Evolutionary conservation across 2,113 vertebrate species (phyloP), one percentile per base, ranked within the genome.

Genomic region (Hiodon alosoides): DNA sequence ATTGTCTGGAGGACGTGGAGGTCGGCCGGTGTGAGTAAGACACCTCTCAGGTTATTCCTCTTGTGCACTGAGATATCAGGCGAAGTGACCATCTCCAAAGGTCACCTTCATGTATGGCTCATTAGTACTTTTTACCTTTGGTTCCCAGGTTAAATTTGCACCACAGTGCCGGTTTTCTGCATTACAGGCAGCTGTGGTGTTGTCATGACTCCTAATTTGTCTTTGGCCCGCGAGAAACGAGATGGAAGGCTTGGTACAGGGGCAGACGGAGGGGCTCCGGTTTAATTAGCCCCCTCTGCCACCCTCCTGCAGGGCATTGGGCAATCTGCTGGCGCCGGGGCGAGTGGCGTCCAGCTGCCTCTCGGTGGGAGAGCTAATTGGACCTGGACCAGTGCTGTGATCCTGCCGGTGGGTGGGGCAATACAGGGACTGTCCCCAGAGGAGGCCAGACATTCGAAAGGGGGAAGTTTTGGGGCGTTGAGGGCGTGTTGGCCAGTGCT

Each of bases 71-170:
- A 71, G 50, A 31, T 71, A 57, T 60, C 53, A 71, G 57, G 69
- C 17, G 55, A 70, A 70, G 69, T 17, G 53, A 57, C 69, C 53
- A 55, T 46, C 16, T 70, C 57, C 10, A 71, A 57, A 48, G 55
- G 57, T 11, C 57, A 14, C 55, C 57, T 50, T 50, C 2, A 71
- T 0, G 13, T 60, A 58, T 71, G 55, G 60, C 57, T 60, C 57
- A 60, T 71, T 71, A 59, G 69, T 59, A 59, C 69, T 68, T 69
- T 69, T 53, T 69, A 53, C 67, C 67, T 71, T 71, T 71, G 5
- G 59, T 59, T 58, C 59, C 54, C 31, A 59, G 69, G 69, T 59
- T 71, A 71, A 71, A 71, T 55, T 71, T 71, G 54, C 46, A 31
- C 69, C 7, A 31, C 13, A 52, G 11, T 59, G 55, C 69, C 59